These are phyloP conservation scores for Vireo altiloquus DNA, from an alignment of 2,113 vertebrate genomes.

Conservation along the genomic window DNA sequence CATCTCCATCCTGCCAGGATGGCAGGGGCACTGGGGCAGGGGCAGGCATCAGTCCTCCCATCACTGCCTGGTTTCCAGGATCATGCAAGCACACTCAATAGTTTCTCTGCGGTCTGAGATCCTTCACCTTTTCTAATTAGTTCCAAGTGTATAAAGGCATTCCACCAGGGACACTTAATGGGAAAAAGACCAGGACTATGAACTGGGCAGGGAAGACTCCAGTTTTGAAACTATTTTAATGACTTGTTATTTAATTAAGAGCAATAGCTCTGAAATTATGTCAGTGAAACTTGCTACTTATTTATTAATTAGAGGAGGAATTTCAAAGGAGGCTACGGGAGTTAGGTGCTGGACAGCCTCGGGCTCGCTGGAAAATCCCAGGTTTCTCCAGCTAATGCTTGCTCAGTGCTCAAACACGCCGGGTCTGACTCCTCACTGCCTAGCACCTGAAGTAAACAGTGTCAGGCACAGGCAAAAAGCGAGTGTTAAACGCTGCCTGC, in stretches of 20 bases:
- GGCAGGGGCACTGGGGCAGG: neutral
- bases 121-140: neutral
- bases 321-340: constrained; percentile 22
- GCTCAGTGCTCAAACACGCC: neutral
- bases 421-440: neutral
- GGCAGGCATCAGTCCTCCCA: neutral
- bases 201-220: neutral
- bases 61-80: neutral
- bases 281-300: constrained; percentile 47
- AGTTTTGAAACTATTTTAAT: constrained; percentile 1
- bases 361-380: constrained; percentile 49
- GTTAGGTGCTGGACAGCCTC: constrained; percentile 23
- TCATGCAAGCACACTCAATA: neutral
- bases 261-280: constrained; percentile 46
- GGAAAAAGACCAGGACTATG: neutral
- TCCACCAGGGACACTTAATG: neutral
- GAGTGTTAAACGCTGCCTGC: neutral
- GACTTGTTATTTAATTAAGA: constrained; percentile 44
- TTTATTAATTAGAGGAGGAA: constrained; percentile 55
- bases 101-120: neutral
- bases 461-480: neutral
- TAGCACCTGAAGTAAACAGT: neutral
- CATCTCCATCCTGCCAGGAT: neutral
- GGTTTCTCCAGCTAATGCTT: neutral
- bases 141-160: neutral